A percentile compares a stretch with the other conserved stretches of the same genome.
phyloP scores from a whole-genome alignment of 2,113 vertebrate genomes.

The Pithys albifrons region DNA sequence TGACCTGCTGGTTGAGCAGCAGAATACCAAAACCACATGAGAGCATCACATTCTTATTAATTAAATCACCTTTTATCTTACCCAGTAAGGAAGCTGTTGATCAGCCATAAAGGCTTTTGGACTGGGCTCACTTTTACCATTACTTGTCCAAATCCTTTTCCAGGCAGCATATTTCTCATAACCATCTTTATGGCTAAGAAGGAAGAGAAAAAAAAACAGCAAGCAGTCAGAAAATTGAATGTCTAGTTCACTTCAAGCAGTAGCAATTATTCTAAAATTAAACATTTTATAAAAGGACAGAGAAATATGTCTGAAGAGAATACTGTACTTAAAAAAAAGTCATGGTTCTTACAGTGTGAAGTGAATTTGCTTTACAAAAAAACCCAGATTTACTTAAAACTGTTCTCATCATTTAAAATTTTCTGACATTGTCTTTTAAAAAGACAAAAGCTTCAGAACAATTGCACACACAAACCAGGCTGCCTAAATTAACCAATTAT shows the following conservation, averaged over 20 bases:
- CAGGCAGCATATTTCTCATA: constrained; percentile 91
- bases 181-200: constrained; percentile 94
- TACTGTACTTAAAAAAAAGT: background rate
- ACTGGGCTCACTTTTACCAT: constrained; percentile 96
- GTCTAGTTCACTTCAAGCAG: background rate
- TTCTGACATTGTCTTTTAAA: background rate
- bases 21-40: background rate
- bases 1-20: background rate
- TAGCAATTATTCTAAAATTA: background rate
- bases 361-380: background rate
- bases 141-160: constrained; percentile 97
- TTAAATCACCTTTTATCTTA: constrained; percentile 60
- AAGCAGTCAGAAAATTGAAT: background rate
- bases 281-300: background rate
- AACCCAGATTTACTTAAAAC: background rate
- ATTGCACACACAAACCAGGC: background rate
- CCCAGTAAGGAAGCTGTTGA: constrained; percentile 97
- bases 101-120: constrained; percentile 99
- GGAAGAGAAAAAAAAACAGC: background rate
- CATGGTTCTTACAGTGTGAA: background rate
- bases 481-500: background rate
- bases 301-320: background rate
- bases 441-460: background rate
- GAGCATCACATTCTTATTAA: background rate
- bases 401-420: background rate